Percentiles rank a stretch among this genome's conserved stretches.
Evolutionary conservation across 2,888 invertebrate species (phyloP).

Genomic region (Helobdella robusta): DNA sequence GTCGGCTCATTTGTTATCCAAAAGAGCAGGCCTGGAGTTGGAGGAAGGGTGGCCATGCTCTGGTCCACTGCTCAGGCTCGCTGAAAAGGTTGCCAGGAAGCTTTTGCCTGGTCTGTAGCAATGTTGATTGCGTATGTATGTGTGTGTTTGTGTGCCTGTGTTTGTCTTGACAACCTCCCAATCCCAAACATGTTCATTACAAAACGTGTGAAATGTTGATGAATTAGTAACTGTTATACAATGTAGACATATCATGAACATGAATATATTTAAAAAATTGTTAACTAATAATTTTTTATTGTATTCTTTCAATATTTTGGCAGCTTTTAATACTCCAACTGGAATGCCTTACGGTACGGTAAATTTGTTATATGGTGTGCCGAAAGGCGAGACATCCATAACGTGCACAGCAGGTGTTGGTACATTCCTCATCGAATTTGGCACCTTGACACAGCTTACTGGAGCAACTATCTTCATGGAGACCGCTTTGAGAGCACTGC

Average conservation of each 20-base stretch:
- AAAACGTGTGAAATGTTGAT: too few species aligned
- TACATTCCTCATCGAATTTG: slow-evolving; percentile 92
- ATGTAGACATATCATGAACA: too few species aligned
- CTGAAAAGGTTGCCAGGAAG: slow-evolving; percentile 85
- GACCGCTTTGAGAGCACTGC: slow-evolving; percentile 74
- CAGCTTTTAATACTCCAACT: slow-evolving; percentile 52
- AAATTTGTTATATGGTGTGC: slow-evolving; percentile 80
- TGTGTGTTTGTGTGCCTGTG: too few species aligned
- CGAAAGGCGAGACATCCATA: slow-evolving; percentile 83
- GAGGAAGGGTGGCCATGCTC: slow-evolving; percentile 96
- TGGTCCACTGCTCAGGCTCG: slow-evolving; percentile 80
- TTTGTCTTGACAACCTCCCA: too few species aligned
- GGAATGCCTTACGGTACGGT: slow-evolving; percentile 98
- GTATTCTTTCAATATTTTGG: not conserved
- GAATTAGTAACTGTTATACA: too few species aligned
- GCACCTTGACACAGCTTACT: slow-evolving; percentile 79
- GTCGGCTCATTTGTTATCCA: slow-evolving; percentile 83
- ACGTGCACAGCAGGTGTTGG: slow-evolving; percentile 97
- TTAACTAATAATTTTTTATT: slow-evolving; percentile 12
- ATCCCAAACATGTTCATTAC: too few species aligned
- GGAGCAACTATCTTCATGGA: slow-evolving; percentile 81
- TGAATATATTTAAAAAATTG: not conserved
- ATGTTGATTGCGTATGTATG: too few species aligned
- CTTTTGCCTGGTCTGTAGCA: slow-evolving; percentile 61
- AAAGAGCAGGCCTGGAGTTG: slow-evolving; percentile 57